Percentiles rank a stretch among this genome's conserved stretches.
These are phyloP conservation scores for Tenthredo livida DNA, from an alignment of 2,888 invertebrate species.

Conservation along the genomic window DNA sequence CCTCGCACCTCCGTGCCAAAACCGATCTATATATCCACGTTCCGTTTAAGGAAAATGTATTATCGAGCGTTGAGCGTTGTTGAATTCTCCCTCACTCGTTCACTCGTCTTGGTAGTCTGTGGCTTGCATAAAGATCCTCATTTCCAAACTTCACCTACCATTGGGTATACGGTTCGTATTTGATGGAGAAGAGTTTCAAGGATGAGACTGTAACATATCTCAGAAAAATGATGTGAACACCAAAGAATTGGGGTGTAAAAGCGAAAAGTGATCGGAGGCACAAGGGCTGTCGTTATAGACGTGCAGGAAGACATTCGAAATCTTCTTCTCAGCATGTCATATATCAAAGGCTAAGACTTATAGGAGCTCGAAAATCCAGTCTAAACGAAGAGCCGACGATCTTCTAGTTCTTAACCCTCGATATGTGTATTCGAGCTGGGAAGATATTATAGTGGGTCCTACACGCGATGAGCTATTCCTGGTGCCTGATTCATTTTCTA, in stretches of 20 bases:
- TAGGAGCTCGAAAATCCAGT: neutral
- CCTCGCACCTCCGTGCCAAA: constrained; percentile 45
- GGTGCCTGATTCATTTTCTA: constrained; percentile 36
- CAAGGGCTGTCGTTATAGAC: neutral
- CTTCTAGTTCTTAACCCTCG: neutral
- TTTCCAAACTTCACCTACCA: constrained; percentile 19
- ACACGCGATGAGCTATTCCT: constrained; percentile 37
- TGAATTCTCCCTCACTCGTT: constrained; percentile 10
- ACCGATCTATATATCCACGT: constrained; percentile 32
- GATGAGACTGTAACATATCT: neutral
- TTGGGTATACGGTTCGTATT: too few species aligned
- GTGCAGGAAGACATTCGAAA: constrained; percentile 16
- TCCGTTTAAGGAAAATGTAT: constrained; percentile 47
- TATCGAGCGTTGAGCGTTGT: constrained; percentile 42
- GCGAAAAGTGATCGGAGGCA: neutral
- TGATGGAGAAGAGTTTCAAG: neutral
- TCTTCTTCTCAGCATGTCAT: neutral
- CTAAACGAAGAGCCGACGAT: neutral
- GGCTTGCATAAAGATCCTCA: neutral
- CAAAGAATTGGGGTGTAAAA: neutral
- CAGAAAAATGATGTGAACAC: neutral
- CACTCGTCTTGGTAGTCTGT: neutral
- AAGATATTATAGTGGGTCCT: constrained; percentile 30
- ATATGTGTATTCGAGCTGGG: constrained; percentile 3
- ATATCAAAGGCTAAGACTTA: neutral